Evolutionary conservation across 2,797 vertebrate species (phyloP).

Genomic region (Peromyscus nudipes): DNA sequence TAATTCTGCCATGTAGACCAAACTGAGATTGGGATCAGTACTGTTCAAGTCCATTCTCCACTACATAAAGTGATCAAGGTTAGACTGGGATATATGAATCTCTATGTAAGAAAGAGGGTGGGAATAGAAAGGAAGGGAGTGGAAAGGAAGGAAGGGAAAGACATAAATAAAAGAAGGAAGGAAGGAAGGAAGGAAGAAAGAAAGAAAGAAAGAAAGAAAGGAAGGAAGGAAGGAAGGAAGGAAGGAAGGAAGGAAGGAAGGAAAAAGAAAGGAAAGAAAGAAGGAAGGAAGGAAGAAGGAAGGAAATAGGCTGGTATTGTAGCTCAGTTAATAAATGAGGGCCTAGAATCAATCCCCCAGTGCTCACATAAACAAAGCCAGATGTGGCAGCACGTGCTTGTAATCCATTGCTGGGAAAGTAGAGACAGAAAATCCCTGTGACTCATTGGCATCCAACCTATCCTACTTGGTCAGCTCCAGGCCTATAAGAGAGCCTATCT

Average conservation of each 20-base stretch:
- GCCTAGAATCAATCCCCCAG: too few species aligned
- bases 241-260: not conserved
- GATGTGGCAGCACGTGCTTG: too few species aligned
- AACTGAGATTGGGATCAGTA: not conserved
- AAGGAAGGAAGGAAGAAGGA: not conserved
- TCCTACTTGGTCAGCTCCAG: not conserved
- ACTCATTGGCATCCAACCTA: not conserved
- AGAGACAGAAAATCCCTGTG: not conserved
- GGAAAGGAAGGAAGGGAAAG: too few species aligned
- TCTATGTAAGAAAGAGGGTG: not conserved
- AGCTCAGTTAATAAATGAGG: not conserved
- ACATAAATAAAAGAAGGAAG: not conserved
- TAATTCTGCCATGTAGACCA: not conserved
- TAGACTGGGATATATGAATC: too few species aligned
- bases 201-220: not conserved
- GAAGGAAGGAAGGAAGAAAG: not conserved
- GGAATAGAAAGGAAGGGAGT: too few species aligned
- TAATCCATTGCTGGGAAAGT: not conserved
- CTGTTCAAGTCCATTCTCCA: not conserved
- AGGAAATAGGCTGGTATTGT: too few species aligned
- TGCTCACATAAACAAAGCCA: not conserved
- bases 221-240: not conserved
- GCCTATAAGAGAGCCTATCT: too few species aligned
- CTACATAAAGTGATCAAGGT: not conserved
- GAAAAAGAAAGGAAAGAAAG: not conserved